Evolutionary conservation across 2,888 invertebrate species (phyloP).

Genomic region (Bibio marci): DNA sequence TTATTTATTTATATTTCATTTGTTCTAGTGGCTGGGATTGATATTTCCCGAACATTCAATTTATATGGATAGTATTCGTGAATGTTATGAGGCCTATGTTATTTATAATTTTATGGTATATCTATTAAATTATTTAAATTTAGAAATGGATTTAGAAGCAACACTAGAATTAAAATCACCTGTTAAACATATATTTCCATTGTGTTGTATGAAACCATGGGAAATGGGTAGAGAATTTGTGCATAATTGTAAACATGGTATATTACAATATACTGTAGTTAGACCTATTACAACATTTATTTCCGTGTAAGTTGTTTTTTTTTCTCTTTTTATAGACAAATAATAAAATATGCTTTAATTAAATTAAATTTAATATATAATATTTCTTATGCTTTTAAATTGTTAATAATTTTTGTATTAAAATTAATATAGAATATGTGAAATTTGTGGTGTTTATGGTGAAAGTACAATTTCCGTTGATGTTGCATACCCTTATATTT

Average conservation of each 20-base stretch:
- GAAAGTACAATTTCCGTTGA: constrained; percentile 78
- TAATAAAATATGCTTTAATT: not conserved
- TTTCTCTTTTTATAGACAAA: not conserved
- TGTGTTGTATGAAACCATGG: constrained; percentile 86
- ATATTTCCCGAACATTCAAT: constrained; percentile 75
- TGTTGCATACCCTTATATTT: constrained; percentile 79
- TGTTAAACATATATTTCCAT: constrained; percentile 72
- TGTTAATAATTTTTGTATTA: not conserved
- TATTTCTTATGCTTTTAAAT: too few species aligned
- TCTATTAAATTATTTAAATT: constrained; percentile 74
- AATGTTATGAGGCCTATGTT: constrained; percentile 95
- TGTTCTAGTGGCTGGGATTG: constrained; percentile 48
- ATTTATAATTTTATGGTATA: constrained; percentile 97
- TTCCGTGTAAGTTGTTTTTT: constrained; percentile 52
- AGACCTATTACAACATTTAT: constrained; percentile 78
- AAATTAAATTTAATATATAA: not conserved
- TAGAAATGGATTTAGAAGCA: constrained; percentile 71
- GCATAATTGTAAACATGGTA: constrained; percentile 91
- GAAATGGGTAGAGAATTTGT: constrained; percentile 86
- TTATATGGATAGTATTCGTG: constrained; percentile 81
- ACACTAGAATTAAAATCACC: constrained; percentile 66
- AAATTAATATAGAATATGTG: constrained; percentile 51
- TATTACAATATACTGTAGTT: constrained; percentile 85
- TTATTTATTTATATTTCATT: too few species aligned
- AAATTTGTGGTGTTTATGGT: constrained; percentile 68